Conservation (phyloP, 2,113 vertebrate genomes). For the Macrotus californicus region DNA sequence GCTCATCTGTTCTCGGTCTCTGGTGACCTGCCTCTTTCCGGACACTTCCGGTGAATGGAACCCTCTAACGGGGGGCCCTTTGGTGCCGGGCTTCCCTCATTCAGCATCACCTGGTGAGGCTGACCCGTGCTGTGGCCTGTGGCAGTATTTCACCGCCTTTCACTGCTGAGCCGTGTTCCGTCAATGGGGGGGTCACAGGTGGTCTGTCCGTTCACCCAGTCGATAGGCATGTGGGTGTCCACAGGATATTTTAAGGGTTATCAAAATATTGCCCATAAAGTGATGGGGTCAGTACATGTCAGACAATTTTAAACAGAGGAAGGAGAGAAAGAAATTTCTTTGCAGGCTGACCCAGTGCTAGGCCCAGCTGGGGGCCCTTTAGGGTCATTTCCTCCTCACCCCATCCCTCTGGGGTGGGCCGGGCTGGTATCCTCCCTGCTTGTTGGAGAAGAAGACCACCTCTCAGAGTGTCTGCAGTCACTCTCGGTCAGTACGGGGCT, state of each 20-base stretch:
- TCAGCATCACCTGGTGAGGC: not conserved
- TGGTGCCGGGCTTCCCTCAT: not conserved
- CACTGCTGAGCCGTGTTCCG: not conserved
- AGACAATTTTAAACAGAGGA: not conserved
- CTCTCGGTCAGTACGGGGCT: not conserved
- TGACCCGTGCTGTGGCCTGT: rapidly evolving
- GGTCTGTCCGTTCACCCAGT: too few species aligned
- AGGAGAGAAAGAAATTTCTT: not conserved
- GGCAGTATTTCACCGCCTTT: not conserved
- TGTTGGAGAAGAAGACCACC: not conserved
- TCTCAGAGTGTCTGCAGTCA: not conserved
- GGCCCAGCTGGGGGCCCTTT: not conserved
- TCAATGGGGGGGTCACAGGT: rapidly evolving
- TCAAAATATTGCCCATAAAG: not conserved
- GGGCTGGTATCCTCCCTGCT: not conserved
- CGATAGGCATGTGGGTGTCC: not conserved
- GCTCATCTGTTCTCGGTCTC: not conserved
- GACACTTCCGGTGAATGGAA: not conserved
- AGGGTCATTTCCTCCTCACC: not conserved
- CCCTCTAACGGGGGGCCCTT: rapidly evolving
- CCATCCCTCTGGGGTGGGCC: too few species aligned
- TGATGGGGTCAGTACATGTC: not conserved
- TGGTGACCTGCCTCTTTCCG: not conserved
- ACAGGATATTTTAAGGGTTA: not conserved
- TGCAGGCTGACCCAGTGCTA: not conserved